Evolutionary conservation across 1,140 invertebrate genomes (phyloP).

Genomic region (Lordiphosa clarofinis): DNA sequence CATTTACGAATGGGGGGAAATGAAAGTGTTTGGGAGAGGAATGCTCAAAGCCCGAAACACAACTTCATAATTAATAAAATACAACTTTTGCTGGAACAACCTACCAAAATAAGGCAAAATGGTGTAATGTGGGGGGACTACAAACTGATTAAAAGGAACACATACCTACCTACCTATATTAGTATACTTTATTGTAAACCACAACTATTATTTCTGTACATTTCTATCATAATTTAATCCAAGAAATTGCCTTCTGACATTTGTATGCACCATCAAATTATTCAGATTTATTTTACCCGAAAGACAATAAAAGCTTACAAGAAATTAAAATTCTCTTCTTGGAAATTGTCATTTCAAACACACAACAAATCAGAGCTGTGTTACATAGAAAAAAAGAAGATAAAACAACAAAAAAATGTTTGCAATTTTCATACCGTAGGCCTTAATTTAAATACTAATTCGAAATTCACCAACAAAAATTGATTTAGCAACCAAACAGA

Average conservation of each 20-base stretch:
- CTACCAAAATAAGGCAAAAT: conserved; percentile 15
- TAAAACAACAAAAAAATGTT: conserved; percentile 34
- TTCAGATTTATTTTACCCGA: conserved; percentile 35
- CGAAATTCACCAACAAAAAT: conserved; percentile 28
- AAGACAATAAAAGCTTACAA: conserved; percentile 57
- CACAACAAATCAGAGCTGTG: conserved; percentile 59
- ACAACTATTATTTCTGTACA: conserved; percentile 24
- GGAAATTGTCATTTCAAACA: conserved; percentile 64
- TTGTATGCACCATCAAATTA: conserved; percentile 10
- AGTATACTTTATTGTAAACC: conserved; percentile 24
- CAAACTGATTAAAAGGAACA: conserved; percentile 14
- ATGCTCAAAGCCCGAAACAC: conserved; percentile 32
- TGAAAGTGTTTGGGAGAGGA: conserved; percentile 4
- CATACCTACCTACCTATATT: conserved; percentile 30
- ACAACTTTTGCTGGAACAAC: conserved; percentile 21
- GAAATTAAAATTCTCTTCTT: conserved; percentile 27
- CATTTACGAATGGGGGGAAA: conserved; percentile 49
- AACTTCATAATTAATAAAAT: conserved; percentile 21
- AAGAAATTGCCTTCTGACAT: conserved; percentile 61
- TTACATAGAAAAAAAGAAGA: conserved; percentile 30
- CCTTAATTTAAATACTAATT: conserved; percentile 59
- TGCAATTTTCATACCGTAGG: conserved; percentile 71
- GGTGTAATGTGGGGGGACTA: conserved; percentile 4
- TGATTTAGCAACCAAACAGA: conserved; percentile 29
- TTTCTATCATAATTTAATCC: conserved; percentile 28